Evolutionary conservation across 2,888 invertebrate species (phyloP), one percentile per base, ranked within the genome.

Genomic region (Acleris emargana): DNA sequence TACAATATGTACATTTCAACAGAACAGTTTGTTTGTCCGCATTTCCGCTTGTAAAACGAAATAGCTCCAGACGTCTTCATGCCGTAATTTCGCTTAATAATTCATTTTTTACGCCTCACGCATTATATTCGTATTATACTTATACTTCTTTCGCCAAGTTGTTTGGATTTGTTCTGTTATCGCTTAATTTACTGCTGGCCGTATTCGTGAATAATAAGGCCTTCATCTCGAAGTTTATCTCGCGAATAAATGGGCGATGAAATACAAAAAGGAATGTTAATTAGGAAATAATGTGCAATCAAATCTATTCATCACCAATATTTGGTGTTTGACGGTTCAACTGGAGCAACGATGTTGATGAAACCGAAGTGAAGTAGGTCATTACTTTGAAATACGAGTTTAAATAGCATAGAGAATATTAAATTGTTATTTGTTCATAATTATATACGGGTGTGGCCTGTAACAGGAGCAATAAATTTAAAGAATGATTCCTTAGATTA

Each of bases 41-140:
- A 3, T 43, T 17, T 52, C 52, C 52, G 22, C 47, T 51, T 32
- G 22, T 58, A 54, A 58, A 47, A 20, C 51, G 53, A 42, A 54
- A 58, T 49, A 58, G 53, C 53, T 63, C 38, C 52, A 58, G 58
- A 57, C 38, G 49, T 59, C 49, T 59, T 64, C 38, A 13, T 54
- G 49, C 53, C 13, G 18, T 49, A 42, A 22, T 32, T 58, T 58
- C 28, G 50, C 17, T 66, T 57, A 55, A 47, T 45, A 60, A 66
- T 51, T 66, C 60, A 66, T 66, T 61, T 45, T 66, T 66, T 51
- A 66, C 51, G 66, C 55, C 51, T 52, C 45, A 25, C 60, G 60
- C 51, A 66, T 66, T 66, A 66, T 66, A 66, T 55, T 55, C 55
- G 57, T 61, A 66, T 60, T 60, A 66, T 59, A 42, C 20, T 32